A percentile compares a stretch with the other conserved stretches of the same genome.
phyloP scores from a whole-genome alignment of 2,113 vertebrate genomes.

The Pseudorasbora parva region DNA sequence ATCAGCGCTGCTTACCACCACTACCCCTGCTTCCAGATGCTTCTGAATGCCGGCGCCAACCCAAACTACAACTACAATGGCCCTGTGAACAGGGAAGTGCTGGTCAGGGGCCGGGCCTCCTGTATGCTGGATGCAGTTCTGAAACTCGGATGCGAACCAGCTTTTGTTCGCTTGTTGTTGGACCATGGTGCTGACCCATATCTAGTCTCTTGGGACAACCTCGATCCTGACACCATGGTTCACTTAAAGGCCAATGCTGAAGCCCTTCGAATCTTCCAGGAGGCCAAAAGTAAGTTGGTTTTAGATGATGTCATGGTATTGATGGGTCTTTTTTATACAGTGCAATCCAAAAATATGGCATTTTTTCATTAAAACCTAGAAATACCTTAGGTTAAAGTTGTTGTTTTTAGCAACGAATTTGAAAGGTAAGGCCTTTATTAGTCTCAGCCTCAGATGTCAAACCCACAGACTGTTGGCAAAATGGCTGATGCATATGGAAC shows the following conservation, averaged over 20 bases:
- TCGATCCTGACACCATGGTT: conserved; percentile 72
- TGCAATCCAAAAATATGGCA: background rate
- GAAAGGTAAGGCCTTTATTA: too few species aligned
- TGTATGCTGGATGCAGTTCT: conserved; percentile 91
- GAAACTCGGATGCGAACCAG: conserved; percentile 85
- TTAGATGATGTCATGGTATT: background rate
- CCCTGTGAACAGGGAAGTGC: conserved; percentile 80
- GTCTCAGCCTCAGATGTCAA: too few species aligned
- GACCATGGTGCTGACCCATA: conserved; percentile 88
- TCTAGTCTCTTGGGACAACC: conserved; percentile 82
- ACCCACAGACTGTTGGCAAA: too few species aligned
- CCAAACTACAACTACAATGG: conserved; percentile 92
- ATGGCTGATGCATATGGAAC: too few species aligned
- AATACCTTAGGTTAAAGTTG: too few species aligned
- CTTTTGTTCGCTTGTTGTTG: conserved; percentile 84
- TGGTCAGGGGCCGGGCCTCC: conserved; percentile 83
- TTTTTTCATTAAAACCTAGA: background rate
- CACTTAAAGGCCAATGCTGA: conserved; percentile 85
- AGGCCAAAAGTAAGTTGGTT: conserved; percentile 84
- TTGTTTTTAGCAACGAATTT: background rate
- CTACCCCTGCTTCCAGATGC: conserved; percentile 86
- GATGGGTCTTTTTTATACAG: too few species aligned
- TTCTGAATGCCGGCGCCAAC: conserved; percentile 89
- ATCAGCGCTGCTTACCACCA: conserved; percentile 94
- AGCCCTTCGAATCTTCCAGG: conserved; percentile 82